Evolutionary conservation across 2,888 invertebrate species (phyloP).

Genomic region (Imbricaverruca yamaguchii): DNA sequence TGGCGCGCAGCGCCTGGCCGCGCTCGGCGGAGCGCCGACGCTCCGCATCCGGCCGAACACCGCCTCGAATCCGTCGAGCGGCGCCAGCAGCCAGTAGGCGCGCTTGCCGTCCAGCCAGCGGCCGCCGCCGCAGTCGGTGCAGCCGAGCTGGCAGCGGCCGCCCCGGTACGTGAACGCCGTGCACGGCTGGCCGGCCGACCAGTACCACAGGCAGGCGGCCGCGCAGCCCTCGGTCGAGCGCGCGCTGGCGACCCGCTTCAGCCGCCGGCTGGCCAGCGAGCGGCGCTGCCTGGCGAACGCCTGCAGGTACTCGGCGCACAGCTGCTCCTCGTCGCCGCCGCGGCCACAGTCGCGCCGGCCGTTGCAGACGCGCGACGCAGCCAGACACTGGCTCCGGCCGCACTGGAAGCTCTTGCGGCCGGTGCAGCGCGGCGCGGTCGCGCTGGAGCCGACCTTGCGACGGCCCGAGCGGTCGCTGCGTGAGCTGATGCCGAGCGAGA

Average conservation of each 20-base stretch:
- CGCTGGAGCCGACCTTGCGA: too few species aligned
- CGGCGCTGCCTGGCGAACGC: background rate
- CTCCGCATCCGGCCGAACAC: background rate
- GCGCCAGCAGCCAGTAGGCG: background rate
- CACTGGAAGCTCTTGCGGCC: background rate
- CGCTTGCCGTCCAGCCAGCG: background rate
- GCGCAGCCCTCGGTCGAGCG: background rate
- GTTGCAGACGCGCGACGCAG: background rate
- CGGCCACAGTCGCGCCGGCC: background rate
- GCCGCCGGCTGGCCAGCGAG: background rate
- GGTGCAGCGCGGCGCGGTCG: too few species aligned
- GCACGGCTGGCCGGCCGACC: background rate
- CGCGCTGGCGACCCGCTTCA: background rate
- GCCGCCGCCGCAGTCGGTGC: background rate
- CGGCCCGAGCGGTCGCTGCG: too few species aligned
- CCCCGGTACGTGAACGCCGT: background rate
- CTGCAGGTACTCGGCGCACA: background rate
- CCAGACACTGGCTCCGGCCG: background rate
- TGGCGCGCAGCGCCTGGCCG: background rate
- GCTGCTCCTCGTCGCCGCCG: background rate
- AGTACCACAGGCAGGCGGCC: constrained; percentile 14
- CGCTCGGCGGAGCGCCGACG: background rate
- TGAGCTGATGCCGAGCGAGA: too few species aligned
- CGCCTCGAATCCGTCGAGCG: background rate
- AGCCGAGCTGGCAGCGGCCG: constrained; percentile 4